Conservation (phyloP, 2,888 invertebrate genomes). For the Pimpla rufipes region DNA sequence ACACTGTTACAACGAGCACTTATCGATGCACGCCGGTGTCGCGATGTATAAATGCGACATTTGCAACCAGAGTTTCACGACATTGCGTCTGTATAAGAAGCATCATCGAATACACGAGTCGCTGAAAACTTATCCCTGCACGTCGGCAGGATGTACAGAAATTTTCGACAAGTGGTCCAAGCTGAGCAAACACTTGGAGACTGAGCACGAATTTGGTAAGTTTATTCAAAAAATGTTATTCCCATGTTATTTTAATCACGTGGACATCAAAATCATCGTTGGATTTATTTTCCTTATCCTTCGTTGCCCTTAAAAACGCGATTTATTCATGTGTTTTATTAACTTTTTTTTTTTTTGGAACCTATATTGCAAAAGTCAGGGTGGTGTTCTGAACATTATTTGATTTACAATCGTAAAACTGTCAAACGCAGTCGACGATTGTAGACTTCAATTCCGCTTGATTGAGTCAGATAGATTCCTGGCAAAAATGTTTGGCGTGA, state of each 20-base stretch:
- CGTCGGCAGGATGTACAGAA: slow-evolving; percentile 86
- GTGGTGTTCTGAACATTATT: slow-evolving; percentile 54
- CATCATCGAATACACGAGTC: slow-evolving; percentile 85
- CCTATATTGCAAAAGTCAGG: background rate
- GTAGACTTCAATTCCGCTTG: background rate
- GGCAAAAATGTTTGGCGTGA: background rate
- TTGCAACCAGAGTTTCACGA: slow-evolving; percentile 86
- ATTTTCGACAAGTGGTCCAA: slow-evolving; percentile 86
- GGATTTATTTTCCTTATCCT: background rate
- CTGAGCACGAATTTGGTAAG: slow-evolving; percentile 83
- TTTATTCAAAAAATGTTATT: background rate
- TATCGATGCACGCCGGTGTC: slow-evolving; percentile 86
- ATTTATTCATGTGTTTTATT: background rate
- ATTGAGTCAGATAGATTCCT: background rate
- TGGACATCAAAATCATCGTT: background rate
- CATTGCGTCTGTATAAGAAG: slow-evolving; percentile 85
- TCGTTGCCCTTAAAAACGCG: background rate
- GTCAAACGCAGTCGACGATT: too few relatives aligned
- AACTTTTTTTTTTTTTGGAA: background rate
- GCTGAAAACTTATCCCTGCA: slow-evolving; percentile 81
- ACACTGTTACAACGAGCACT: slow-evolving; percentile 87
- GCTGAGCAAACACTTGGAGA: slow-evolving; percentile 86
- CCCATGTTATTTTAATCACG: background rate
- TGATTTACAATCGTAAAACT: slow-evolving; percentile 3
- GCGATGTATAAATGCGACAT: slow-evolving; percentile 86